Evolutionary conservation across 2,797 vertebrate species (phyloP), one percentile per base, ranked within the genome.

Genomic region (Knipowitschia caucasica): DNA sequence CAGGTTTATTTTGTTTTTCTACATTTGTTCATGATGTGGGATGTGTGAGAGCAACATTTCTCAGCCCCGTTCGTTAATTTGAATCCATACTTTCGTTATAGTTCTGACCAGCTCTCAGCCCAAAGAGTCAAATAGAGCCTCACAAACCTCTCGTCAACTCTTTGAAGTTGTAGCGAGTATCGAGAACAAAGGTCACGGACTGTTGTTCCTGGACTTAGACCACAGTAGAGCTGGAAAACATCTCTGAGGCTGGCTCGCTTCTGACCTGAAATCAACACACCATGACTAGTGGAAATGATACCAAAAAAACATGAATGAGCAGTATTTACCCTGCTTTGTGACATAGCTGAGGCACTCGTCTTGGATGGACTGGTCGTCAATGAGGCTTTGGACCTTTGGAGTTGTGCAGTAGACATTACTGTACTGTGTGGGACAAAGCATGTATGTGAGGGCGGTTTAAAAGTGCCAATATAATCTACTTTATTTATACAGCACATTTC

Each of bases 381-480:
- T 93, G 56, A 99, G 87, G 69, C 91, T 94, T 78, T 99, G 97
- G 43, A 99, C 94, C 80, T 93, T 94, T 0, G 97, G 97, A 0
- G 95, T 99, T 11, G 96, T 94, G 83, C 96, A 98, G 78, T 99
- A 99, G 39, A 99, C 96, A 1, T 99, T 99, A 56, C 95, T 98
- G 59, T 99, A 99, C 97, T 99, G 69, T 39, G 17, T 9, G 5
- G 20, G 29, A 46, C 17, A 29, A 29, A 29, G n/a, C 1, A 46
- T 18, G 15, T 27, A 29, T 18, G 15, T 27, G 18, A 29, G 26
- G 2, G 18, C 20, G 23, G 34, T 23, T 20, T 1, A n/a, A 30
- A 49, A 25, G 29, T 40, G 21, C 52, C 11, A 21, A 11, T 20
- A 44, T 7, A 7, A 26, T n/a, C 23, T n/a, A n/a, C n/a, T n/a